These are phyloP conservation scores for Ceratina calcarata DNA, from an alignment of 1,140 invertebrate genomes.

Conservation along the genomic window DNA sequence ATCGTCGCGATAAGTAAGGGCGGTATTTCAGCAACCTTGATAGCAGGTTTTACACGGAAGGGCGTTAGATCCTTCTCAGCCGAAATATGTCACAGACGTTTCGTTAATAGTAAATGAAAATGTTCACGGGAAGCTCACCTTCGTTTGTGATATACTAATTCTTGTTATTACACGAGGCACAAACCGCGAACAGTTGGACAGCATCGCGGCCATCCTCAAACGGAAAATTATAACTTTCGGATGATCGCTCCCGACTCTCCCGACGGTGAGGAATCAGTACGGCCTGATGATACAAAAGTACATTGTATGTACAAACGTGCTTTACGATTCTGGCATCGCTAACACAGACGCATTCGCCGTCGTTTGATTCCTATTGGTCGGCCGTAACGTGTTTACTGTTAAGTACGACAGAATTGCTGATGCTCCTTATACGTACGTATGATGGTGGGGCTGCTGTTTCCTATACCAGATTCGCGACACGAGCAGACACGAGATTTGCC, in stretches of 20 bases:
- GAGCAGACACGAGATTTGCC: conserved; percentile 28
- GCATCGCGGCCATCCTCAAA: conserved; percentile 75
- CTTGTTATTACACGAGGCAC: conserved; percentile 74
- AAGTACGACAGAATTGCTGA: too few species aligned
- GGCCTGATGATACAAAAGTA: not conserved
- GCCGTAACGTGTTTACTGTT: too few species aligned
- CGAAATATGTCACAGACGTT: conserved; percentile 12
- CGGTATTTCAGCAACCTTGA: not conserved
- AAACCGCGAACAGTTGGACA: conserved; percentile 77
- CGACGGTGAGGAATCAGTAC: conserved; percentile 20
- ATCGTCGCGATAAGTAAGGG: conserved; percentile 25
- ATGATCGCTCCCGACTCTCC: conserved; percentile 44
- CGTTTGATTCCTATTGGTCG: too few species aligned
- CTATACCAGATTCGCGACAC: not conserved
- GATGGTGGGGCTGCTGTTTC: conserved; percentile 5
- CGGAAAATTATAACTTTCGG: conserved; percentile 47
- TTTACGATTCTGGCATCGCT: too few species aligned
- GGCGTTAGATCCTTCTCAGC: conserved; percentile 25
- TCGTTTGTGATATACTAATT: conserved; percentile 71
- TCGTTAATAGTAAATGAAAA: not conserved
- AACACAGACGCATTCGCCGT: too few species aligned
- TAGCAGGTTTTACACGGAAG: conserved; percentile 22
- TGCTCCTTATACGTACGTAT: too few species aligned
- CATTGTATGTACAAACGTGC: not conserved
- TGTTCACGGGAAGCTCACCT: conserved; percentile 61